Base-by-base conservation (phyloP, 2,888 invertebrate genomes). In the Byasa hedistus region DNA sequence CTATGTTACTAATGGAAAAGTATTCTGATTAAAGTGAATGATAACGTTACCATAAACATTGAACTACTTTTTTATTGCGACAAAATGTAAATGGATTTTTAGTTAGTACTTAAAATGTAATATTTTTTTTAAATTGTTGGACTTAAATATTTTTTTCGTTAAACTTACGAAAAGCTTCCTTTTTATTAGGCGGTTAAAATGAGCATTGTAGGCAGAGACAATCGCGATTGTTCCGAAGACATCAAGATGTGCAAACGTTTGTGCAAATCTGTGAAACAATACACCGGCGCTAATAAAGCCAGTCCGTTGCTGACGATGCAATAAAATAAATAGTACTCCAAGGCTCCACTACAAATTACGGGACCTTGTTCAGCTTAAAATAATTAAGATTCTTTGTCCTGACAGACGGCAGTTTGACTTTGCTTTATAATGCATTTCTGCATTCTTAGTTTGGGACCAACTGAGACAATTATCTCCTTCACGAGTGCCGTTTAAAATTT, bases 381-480 rank as follows among this genome's bases (percentile, higher is more conserved):
- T 87, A 89, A 90, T 90, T 90, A 89, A 87, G 83, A 86, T 84
- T 85, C 85, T 87, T 88, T 86, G 86, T 88, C 79, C 76, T 76
- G 77, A 76, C 81, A 80, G 80, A 77, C 75, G 78, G 76, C 76
- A 76, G 69, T 72, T 72, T 73, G 74, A 78, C 74, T 70, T 71
- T 71, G 71, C 70, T 72, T 72, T 72, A 72, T 71, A 76, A 73
- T 73, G 75, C 68, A 60, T 72, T 69, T 72, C 69, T 73, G 73
- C 74, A 69, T 71, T 72, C 71, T 72, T 70, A 71, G 66, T 70
- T 70, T 66, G 68, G 69, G 64, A 63, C 57, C 39, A 66, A 44
- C 66, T 66, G 32, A 55, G 69, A 62, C 66, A 73, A 57, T 71
- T 73, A 70, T 70, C 72, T 71, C 61, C 61, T 52, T 68, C 52